Base-by-base conservation (phyloP, 2,113 vertebrate genomes). In the Suricata suricatta region DNA sequence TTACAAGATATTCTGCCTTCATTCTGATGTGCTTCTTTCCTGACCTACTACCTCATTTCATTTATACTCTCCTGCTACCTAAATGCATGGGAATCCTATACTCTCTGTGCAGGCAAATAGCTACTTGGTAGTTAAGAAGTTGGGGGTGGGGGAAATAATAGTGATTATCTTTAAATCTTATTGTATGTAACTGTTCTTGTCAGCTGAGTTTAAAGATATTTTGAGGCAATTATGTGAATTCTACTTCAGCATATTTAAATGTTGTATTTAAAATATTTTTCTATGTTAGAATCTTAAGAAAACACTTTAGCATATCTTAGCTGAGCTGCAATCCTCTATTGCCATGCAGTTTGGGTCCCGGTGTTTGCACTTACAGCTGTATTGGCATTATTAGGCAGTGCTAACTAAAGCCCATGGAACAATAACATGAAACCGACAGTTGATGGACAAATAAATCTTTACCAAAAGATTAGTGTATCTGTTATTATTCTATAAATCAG, bases 201-300 rank as follows among this genome's bases (percentile, higher is more conserved):
- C 83, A 82, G 29, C 88, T 89, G 52, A 90, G 41, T 84, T 79
- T 63, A 63, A 82, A 85, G 38, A 17, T 94, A 71, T 29, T 96
- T 95, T 88, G 47, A 74, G 74, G 74, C 29, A 29, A 86, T 29
- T 69, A 35, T 77, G 7, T 81, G 72, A 64, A 41, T 92, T 92
- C 27, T 87, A 11, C 14, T 82, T 89, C 68, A 89, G 33, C 29
- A 74, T 66, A 41, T 95, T 79, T 86, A 91, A 33, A 76, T 72
- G 12, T 64, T 96, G 68, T 77, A 35, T 81, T 90, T 63, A 82
- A 82, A 76, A 33, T 41, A 27, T 12, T 60, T 96, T 90, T 68
- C 57, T 60, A 21, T 47, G 33, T 84, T 60, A 81, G 35, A 21
- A 41, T 57, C 69, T 84, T 80, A 86, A 86, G 27, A 3, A 3